phyloP scores from a whole-genome alignment of 2,113 vertebrate species.

The Stercorarius parasiticus region DNA sequence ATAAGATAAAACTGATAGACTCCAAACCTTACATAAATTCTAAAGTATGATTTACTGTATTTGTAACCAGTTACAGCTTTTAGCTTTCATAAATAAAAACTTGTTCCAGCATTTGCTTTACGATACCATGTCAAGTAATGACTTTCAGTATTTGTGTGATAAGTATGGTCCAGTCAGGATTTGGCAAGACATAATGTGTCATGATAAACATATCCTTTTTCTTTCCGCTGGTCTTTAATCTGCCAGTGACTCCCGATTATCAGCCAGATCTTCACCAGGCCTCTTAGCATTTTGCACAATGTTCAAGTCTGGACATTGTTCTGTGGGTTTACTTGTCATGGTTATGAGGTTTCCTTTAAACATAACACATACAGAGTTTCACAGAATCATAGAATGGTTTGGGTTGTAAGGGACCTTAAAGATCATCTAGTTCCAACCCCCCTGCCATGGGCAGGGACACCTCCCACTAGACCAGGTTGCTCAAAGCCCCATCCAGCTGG shows the following conservation, averaged over 20 bases:
- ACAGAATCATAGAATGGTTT: not conserved
- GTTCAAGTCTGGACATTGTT: not conserved
- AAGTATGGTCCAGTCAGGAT: not conserved
- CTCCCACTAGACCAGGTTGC: not conserved
- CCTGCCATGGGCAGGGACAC: not conserved
- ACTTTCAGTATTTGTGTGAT: not conserved
- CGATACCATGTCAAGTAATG: not conserved
- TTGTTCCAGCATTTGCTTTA: not conserved
- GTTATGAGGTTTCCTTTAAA: not conserved
- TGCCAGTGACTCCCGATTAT: not conserved
- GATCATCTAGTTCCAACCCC: not conserved
- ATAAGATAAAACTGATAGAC: constrained; percentile 44
- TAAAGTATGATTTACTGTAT: constrained; percentile 16
- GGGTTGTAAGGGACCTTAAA: not conserved
- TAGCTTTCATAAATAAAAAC: constrained; percentile 6
- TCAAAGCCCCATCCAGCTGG: not conserved
- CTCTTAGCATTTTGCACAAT: not conserved
- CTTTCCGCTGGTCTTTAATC: not conserved
- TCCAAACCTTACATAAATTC: constrained; percentile 17
- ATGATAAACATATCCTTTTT: not conserved
- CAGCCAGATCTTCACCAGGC: not conserved
- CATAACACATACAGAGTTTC: not conserved
- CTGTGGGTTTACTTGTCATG: not conserved
- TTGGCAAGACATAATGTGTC: not conserved
- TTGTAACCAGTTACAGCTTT: not conserved